Evolutionary conservation across 1,140 invertebrate genomes (phyloP), one percentile per base, ranked within the genome.

Genomic region (Anoplophora glabripennis): DNA sequence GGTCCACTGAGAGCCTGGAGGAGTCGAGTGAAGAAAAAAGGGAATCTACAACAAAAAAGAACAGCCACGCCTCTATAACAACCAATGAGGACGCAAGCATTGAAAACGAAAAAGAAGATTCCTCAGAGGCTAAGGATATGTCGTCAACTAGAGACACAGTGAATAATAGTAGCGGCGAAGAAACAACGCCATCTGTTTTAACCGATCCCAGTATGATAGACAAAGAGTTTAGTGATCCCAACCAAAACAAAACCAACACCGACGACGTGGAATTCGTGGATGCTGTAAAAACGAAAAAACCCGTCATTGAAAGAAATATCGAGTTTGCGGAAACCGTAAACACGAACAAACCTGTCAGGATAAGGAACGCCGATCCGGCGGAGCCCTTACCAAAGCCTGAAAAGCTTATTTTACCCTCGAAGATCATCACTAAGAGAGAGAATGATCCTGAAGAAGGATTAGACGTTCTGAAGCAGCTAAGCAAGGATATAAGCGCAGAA

Each of bases 1-100:
- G 55, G 55, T 70, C 68, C n/a, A 61, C 61, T 12, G 72, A 74
- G 58, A 71, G 66, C 21, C 10, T 74, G 12, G 72, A 75, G 60
- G 38, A 58, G 15, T 52, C 52, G n/a, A 51, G 18, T 21, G 61
- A 57, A 44, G 65, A 72, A 7, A 73, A 69, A 56, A 67, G 65
- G 14, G 72, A 73, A 61, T 41, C 56, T 54, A 68, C 68, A 3
- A 73, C 72, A 1, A 57, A 57, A 9, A 65, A 46, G 48, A 41
- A 15, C 21, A 56, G 59, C 21, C 59, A 65, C 28, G 59, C 59
- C 17, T 49, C 64, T 18, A 47, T 65, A 5, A 33, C 66, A 28
- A 64, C 66, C 0, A 59, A 61, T 34, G 71, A 74, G 63, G 63
- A 71, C 49, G 69, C 68, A 7, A 74, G 72, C 38, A 60, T 72